Conservation (phyloP, 1,140 invertebrate species). For the Diachasma alloeum region DNA sequence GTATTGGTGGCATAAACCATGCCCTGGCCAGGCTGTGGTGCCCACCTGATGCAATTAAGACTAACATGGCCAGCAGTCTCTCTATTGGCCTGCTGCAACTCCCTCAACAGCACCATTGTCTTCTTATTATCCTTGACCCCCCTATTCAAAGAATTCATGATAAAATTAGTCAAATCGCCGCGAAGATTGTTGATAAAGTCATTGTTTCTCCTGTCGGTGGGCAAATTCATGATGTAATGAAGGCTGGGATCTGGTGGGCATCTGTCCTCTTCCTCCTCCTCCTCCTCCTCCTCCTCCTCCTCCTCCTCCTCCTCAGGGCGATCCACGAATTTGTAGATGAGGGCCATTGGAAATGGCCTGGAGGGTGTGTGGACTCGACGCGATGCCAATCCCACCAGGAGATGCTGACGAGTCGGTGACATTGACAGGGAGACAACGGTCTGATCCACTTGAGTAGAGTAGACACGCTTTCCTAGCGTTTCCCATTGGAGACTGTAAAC, state of each 20-base stretch:
- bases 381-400: conserved; percentile 81
- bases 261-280: conserved; percentile 38
- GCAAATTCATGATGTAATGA: too few relatives aligned
- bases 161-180: conserved; percentile 17
- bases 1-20: conserved; percentile 87
- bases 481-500: conserved; percentile 81
- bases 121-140: conserved; percentile 47
- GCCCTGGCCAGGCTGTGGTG: conserved; percentile 81
- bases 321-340: conserved; percentile 69
- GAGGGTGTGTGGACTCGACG: conserved; percentile 64
- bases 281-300: conserved; percentile 8
- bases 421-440: conserved; percentile 84
- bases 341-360: conserved; percentile 71
- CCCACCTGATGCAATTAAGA: conserved; percentile 86
- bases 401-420: conserved; percentile 78
- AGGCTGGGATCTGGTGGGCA: not conserved
- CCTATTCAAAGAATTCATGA: conserved; percentile 30
- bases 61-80: conserved; percentile 72
- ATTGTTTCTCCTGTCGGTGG: not conserved
- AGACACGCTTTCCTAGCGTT: conserved; percentile 78
- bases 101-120: conserved; percentile 67
- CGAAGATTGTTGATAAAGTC: conserved; percentile 58
- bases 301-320: conserved; percentile 37
- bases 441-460: conserved; percentile 78
- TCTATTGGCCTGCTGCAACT: conserved; percentile 70